Conservation (phyloP, 35 echinoderm and acorn worm species). For the Patiria miniata region DNA sequence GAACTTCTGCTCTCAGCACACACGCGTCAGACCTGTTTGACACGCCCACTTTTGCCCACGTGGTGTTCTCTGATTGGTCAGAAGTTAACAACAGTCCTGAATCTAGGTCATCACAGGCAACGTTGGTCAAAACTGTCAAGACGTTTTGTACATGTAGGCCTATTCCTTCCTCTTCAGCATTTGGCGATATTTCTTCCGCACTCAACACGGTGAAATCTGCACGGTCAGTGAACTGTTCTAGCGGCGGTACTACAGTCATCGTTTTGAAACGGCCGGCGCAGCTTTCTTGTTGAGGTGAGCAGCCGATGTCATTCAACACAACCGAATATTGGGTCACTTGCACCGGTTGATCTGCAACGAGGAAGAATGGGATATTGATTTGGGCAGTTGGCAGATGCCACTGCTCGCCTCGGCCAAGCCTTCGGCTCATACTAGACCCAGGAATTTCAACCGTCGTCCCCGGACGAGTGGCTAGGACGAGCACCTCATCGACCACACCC, state of each 20-base stretch:
- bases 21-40: not conserved
- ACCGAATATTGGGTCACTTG: not conserved
- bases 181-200: not conserved
- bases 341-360: not conserved
- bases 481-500: not conserved
- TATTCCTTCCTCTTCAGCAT: not conserved
- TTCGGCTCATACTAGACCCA: not conserved
- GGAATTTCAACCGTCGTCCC: not conserved
- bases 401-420: not conserved
- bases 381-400: not conserved
- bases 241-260: not conserved
- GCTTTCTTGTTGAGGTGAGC: too few relatives aligned
- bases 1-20: slow-evolving; percentile 4
- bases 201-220: not conserved
- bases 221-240: not conserved
- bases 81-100: not conserved
- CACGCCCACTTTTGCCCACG: not conserved
- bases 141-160: not conserved
- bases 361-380: not conserved
- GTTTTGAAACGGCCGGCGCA: not conserved
- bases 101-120: not conserved
- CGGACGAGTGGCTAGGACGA: not conserved
- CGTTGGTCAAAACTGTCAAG: not conserved
- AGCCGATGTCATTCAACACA: not conserved
- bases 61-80: not conserved